A percentile compares a stretch with the other conserved stretches of the same genome.
Evolutionary conservation across 2,113 vertebrate species (phyloP).

Genomic region (Silurus meridionalis): DNA sequence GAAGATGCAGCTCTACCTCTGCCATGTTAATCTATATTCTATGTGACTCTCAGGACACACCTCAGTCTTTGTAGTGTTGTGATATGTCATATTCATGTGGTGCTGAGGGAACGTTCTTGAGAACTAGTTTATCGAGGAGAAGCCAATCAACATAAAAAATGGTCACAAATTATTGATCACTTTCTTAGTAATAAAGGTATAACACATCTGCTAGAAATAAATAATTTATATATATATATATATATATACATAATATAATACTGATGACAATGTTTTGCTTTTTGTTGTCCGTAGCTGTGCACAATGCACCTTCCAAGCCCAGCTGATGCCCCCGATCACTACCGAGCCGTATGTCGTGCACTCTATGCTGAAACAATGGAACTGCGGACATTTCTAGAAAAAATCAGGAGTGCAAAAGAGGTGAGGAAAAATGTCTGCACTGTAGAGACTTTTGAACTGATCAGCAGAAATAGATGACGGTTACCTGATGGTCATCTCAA

Average conservation of each 20-base stretch:
- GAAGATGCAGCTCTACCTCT: too few species aligned
- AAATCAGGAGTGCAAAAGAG: slow-evolving; percentile 96
- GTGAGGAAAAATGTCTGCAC: slow-evolving; percentile 66
- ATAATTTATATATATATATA: too few species aligned
- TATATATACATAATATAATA: background rate
- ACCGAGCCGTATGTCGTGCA: slow-evolving; percentile 97
- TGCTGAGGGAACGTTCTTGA: too few species aligned
- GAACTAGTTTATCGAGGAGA: too few species aligned
- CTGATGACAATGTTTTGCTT: background rate
- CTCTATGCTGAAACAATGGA: slow-evolving; percentile 95
- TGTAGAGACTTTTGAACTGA: background rate
- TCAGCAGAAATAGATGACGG: background rate
- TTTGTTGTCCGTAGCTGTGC: slow-evolving; percentile 76
- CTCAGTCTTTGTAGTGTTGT: too few species aligned
- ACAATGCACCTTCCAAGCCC: slow-evolving; percentile 83
- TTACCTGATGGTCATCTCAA: background rate
- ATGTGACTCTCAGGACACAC: too few species aligned
- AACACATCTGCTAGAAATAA: too few species aligned
- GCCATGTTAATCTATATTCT: too few species aligned
- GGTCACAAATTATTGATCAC: too few species aligned
- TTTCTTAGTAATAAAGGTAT: too few species aligned
- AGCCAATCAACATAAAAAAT: too few species aligned
- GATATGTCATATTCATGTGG: too few species aligned
- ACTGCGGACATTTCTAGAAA: slow-evolving; percentile 90
- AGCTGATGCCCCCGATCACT: slow-evolving; percentile 86